These are phyloP conservation scores for Yponomeuta plumbellus DNA, from an alignment of 2,888 invertebrate genomes.

Conservation along the genomic window DNA sequence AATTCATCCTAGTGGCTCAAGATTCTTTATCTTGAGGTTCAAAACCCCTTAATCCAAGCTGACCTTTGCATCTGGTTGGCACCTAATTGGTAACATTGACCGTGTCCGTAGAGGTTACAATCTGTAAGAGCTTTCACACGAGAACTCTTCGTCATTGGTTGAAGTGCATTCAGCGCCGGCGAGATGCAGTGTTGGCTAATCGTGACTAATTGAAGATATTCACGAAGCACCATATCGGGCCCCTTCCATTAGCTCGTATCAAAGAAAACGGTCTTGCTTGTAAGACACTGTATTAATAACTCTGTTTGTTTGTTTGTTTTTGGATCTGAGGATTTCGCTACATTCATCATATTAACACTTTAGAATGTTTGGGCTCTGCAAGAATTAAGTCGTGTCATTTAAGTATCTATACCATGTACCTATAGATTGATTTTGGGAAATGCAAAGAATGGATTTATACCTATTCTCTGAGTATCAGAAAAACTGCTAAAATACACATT, in stretches of 20 bases:
- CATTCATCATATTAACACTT: not conserved
- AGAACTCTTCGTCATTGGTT: slow-evolving; percentile 1
- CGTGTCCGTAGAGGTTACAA: not conserved
- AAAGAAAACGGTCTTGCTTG: not conserved
- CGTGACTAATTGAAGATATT: not conserved
- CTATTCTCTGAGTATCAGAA: no score
- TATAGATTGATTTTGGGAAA: no score
- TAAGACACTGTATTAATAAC: not conserved
- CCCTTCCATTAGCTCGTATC: not conserved
- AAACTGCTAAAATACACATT: no score
- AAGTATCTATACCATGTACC: no score
- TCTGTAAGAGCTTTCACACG: not conserved
- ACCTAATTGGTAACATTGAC: slow-evolving; percentile 1
- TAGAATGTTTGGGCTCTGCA: not conserved
- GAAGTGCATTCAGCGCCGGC: not conserved
- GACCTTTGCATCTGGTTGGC: not conserved
- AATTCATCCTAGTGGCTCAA: no score
- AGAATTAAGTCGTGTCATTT: no score
- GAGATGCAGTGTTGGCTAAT: not conserved
- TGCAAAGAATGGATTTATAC: no score
- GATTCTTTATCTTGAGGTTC: not conserved
- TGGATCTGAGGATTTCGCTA: not conserved
- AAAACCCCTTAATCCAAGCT: not conserved
- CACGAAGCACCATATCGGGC: not conserved
- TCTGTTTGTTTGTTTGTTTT: not conserved